Evolutionary conservation across 1,140 invertebrate species (phyloP).

Genomic region (Chelonus insularis): DNA sequence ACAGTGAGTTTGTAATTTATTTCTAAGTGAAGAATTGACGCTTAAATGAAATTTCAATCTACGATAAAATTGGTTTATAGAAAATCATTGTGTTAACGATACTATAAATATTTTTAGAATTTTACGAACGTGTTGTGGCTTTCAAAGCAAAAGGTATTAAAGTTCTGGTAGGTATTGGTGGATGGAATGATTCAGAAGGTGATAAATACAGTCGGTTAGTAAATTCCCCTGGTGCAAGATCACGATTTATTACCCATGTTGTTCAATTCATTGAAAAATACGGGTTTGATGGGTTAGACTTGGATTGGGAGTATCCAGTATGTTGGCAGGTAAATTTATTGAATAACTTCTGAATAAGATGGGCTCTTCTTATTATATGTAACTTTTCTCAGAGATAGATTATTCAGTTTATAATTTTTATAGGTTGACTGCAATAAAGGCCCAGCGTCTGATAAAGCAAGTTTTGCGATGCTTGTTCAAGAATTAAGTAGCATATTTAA

Average conservation of each 20-base stretch:
- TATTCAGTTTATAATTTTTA: neutral
- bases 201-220: slow-evolving; percentile 67
- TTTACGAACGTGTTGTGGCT: slow-evolving; percentile 64
- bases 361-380: too few relatives aligned
- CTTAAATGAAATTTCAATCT: too few relatives aligned
- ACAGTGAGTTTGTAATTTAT: slow-evolving; percentile 57
- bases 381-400: neutral
- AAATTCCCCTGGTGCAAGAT: slow-evolving; percentile 55
- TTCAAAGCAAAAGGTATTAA: slow-evolving; percentile 63
- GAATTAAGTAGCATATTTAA: slow-evolving; percentile 74
- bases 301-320: slow-evolving; percentile 71
- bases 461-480: slow-evolving; percentile 70
- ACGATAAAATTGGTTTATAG: too few relatives aligned
- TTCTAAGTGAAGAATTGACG: too few relatives aligned
- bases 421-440: slow-evolving; percentile 78
- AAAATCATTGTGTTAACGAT: too few relatives aligned
- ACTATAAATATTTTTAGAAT: too few relatives aligned
- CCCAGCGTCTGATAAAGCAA: slow-evolving; percentile 73
- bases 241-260: slow-evolving; percentile 61
- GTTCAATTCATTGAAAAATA: slow-evolving; percentile 63
- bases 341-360: too few relatives aligned
- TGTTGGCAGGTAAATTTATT: slow-evolving; percentile 64
- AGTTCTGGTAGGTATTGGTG: slow-evolving; percentile 66
- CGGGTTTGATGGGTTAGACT: slow-evolving; percentile 66
- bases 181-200: slow-evolving; percentile 69